Evolutionary conservation across 1,140 invertebrate genomes (phyloP).

Genomic region (Probaryconus sp.): DNA sequence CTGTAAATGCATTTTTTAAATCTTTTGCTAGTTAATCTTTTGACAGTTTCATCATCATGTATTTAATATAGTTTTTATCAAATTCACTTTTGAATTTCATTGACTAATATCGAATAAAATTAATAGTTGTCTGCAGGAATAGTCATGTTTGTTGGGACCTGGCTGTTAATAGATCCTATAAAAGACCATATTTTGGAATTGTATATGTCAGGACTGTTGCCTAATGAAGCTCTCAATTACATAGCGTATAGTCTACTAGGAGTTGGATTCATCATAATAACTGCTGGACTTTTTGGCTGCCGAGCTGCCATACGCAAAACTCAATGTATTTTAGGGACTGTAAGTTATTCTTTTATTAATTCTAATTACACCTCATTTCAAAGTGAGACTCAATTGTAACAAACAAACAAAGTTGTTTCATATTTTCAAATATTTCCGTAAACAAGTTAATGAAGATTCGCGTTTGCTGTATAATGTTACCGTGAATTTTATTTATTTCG

Average conservation of each 20-base stretch:
- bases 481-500: too few relatives aligned
- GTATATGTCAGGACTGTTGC: slow-evolving; percentile 69
- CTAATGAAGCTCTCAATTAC: slow-evolving; percentile 74
- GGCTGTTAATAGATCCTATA: slow-evolving; percentile 77
- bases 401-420: too few relatives aligned
- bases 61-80: too few relatives aligned
- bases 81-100: too few relatives aligned
- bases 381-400: too few relatives aligned
- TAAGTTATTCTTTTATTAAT: slow-evolving; percentile 68
- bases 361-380: neutral
- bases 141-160: slow-evolving; percentile 77
- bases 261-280: slow-evolving; percentile 77
- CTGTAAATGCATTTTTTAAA: too few relatives aligned
- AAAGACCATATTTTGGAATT: slow-evolving; percentile 77
- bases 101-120: too few relatives aligned
- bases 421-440: too few relatives aligned
- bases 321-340: slow-evolving; percentile 77
- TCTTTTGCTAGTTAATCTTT: too few relatives aligned
- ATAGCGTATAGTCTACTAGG: slow-evolving; percentile 77
- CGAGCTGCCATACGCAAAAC: slow-evolving; percentile 77
- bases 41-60: too few relatives aligned
- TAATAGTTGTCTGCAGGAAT: slow-evolving; percentile 78
- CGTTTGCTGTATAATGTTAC: too few relatives aligned
- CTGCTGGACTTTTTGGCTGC: slow-evolving; percentile 79
- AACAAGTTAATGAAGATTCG: too few relatives aligned